Conservation (phyloP, 2,797 vertebrate species). For the Gymnothorax reevesii region DNA sequence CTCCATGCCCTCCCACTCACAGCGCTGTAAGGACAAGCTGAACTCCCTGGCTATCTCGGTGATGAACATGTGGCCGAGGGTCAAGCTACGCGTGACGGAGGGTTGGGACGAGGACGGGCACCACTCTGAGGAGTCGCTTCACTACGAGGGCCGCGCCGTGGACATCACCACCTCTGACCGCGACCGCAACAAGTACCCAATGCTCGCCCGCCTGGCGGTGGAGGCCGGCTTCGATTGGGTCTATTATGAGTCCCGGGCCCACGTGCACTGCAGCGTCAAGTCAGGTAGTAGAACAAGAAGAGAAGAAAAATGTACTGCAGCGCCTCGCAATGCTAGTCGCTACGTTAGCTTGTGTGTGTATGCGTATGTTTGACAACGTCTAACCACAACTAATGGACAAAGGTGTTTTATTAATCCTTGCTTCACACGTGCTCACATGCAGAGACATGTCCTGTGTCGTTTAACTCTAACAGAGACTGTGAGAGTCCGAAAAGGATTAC, state of each 20-base stretch:
- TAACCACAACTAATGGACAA: conserved; percentile 41
- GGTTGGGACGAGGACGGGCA: conserved; percentile 97
- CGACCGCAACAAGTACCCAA: conserved; percentile 91
- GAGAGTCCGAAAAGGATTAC: not conserved
- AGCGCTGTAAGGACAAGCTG: conserved; percentile 96
- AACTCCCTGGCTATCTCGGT: conserved; percentile 95
- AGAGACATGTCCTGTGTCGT: not conserved
- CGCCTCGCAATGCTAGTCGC: not conserved
- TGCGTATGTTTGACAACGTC: not conserved
- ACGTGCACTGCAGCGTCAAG: conserved; percentile 97
- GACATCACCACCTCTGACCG: conserved; percentile 96
- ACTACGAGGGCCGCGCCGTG: conserved; percentile 92
- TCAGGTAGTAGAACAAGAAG: conserved; percentile 74
- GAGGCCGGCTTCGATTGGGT: conserved; percentile 98
- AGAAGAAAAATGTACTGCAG: not conserved
- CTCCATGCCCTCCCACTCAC: conserved; percentile 27
- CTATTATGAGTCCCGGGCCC: conserved; percentile 94
- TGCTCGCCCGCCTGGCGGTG: conserved; percentile 90
- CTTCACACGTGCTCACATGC: conserved; percentile 13
- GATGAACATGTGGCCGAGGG: conserved; percentile 95
- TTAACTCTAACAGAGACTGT: not conserved
- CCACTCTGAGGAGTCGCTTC: conserved; percentile 91
- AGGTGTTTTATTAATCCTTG: conserved; percentile 11
- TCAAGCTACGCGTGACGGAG: conserved; percentile 91
- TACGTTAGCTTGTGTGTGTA: conserved; percentile 3